Evolutionary conservation across 2,113 vertebrate genomes (phyloP).

Genomic region (Promerops cafer): DNA sequence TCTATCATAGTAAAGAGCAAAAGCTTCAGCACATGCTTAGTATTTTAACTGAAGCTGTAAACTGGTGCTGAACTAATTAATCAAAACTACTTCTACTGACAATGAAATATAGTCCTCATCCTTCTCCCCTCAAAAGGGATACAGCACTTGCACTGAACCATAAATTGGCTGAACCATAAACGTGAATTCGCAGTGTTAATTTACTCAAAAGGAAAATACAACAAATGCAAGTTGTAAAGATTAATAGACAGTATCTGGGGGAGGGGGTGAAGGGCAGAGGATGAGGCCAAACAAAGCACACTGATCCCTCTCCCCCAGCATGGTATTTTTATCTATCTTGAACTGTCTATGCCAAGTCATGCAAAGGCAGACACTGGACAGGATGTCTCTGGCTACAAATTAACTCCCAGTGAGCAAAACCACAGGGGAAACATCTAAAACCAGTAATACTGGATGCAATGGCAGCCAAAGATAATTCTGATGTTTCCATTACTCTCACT

Average conservation of each 20-base stretch:
- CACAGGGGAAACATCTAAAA: neutral
- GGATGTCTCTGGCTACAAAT: neutral
- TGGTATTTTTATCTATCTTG: neutral
- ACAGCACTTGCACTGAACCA: neutral
- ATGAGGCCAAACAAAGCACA: neutral
- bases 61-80: neutral
- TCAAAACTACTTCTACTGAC: neutral
- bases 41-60: neutral
- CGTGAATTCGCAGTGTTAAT: neutral
- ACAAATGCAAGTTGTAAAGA: neutral
- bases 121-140: neutral
- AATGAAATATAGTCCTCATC: neutral
- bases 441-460: neutral
- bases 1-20: neutral
- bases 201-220: neutral
- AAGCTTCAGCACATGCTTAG: neutral
- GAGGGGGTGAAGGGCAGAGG: neutral
- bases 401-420: neutral
- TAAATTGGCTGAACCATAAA: neutral
- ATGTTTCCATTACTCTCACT: neutral
- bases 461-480: slow-evolving; percentile 4
- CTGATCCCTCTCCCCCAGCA: neutral
- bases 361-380: neutral
- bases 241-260: neutral
- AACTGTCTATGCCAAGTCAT: neutral